A percentile compares a stretch with the other conserved stretches of the same genome.
Conservation (phyloP, 1,140 invertebrate species). For the Drosophila miranda region DNA sequence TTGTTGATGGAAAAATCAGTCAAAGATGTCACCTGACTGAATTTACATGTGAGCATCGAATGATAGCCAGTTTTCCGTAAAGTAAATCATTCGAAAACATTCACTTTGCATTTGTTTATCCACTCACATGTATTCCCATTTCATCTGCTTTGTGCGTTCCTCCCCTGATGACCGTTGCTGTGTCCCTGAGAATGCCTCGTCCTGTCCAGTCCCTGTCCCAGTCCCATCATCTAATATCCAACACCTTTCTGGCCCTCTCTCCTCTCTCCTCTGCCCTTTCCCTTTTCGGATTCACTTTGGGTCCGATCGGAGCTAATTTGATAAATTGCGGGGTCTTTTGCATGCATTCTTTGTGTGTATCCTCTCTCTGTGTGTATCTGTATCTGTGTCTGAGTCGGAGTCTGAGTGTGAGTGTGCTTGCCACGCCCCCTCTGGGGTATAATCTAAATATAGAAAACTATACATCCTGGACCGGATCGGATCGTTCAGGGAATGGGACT, state of each 20-base stretch:
- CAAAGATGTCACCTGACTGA: no score
- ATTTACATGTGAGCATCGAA: no score
- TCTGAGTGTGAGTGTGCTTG: conserved; percentile 33
- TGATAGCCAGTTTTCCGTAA: no score
- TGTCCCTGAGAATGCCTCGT: conserved; percentile 5
- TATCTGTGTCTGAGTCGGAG: conserved; percentile 26
- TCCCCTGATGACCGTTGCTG: conserved; percentile 33
- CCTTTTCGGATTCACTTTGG: conserved; percentile 22
- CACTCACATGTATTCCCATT: no score
- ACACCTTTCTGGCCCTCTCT: conserved; percentile 29
- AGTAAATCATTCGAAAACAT: no score
- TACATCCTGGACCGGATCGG: conserved; percentile 32
- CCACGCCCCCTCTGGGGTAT: conserved; percentile 55
- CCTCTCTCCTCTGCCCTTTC: background rate
- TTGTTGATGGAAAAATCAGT: no score
- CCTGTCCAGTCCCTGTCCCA: background rate
- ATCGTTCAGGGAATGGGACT: conserved; percentile 9
- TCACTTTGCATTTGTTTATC: no score
- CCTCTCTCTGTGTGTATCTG: background rate
- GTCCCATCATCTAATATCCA: conserved; percentile 41
- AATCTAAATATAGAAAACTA: conserved; percentile 61
- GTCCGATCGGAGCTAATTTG: conserved; percentile 72
- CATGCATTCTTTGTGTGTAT: conserved; percentile 38
- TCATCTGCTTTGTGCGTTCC: no score
- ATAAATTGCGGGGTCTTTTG: conserved; percentile 72